phyloP scores from a whole-genome alignment of 1,140 invertebrate genomes.

The Mylabris phalerata region DNA sequence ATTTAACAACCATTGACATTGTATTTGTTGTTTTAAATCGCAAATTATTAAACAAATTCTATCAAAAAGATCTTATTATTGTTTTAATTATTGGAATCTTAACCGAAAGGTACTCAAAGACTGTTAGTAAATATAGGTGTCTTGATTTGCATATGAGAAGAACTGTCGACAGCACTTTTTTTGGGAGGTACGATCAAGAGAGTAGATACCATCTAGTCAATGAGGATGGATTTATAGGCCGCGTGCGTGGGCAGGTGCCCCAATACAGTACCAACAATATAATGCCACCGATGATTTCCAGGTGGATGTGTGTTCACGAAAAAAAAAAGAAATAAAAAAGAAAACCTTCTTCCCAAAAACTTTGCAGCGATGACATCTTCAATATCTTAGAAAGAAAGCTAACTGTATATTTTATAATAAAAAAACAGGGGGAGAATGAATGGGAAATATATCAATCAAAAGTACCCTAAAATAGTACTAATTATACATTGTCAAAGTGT shows the following conservation, averaged over 20 bases:
- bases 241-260: slow-evolving; percentile 23
- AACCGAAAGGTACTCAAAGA: no score
- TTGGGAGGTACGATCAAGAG: neutral
- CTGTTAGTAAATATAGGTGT: no score
- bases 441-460: neutral
- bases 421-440: neutral
- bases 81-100: no score
- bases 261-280: neutral
- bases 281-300: slow-evolving; percentile 8
- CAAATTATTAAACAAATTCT: no score
- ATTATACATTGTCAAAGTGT: slow-evolving; percentile 17
- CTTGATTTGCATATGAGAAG: slow-evolving; percentile 21
- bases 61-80: no score
- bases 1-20: no score
- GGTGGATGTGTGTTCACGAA: slow-evolving; percentile 2
- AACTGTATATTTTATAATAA: no score
- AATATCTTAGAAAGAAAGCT: slow-evolving; percentile 5
- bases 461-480: slow-evolving; percentile 1
- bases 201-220: slow-evolving; percentile 17
- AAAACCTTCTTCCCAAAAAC: no score
- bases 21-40: no score
- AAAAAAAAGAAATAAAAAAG: neutral
- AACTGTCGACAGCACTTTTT: slow-evolving; percentile 14
- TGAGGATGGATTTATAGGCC: slow-evolving; percentile 24
- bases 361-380: slow-evolving; percentile 7